Conservation (phyloP, 1,140 invertebrate genomes). For the Spodoptera litura region DNA sequence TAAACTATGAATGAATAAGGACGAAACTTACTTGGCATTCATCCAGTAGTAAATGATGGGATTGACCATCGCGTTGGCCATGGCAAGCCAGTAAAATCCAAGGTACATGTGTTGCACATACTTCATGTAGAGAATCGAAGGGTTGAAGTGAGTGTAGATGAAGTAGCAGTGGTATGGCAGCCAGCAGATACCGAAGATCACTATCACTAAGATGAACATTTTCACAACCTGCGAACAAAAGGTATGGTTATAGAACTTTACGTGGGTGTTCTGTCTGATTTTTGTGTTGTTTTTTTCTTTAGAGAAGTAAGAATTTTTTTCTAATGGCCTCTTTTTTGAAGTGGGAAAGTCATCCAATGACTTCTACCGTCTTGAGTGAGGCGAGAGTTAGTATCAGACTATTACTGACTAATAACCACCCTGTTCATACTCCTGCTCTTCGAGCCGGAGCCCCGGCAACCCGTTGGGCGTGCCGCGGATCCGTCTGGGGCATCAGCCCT, state of each 20-base stretch:
- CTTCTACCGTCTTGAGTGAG: too few species aligned
- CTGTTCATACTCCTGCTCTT: too few species aligned
- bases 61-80: constrained; percentile 97
- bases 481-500: too few species aligned
- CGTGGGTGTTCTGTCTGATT: too few species aligned
- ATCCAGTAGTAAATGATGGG: constrained; percentile 97
- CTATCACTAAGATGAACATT: constrained; percentile 94
- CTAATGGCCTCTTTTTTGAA: too few species aligned
- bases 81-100: constrained; percentile 96
- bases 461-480: too few species aligned
- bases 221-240: constrained; percentile 90
- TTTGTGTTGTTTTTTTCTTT: neutral
- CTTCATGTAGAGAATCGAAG: constrained; percentile 89
- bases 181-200: constrained; percentile 96
- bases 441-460: too few species aligned
- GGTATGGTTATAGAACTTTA: neutral
- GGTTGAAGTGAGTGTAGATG: constrained; percentile 93
- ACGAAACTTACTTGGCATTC: constrained; percentile 88
- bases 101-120: constrained; percentile 94
- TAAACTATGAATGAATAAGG: neutral
- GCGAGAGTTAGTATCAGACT: too few species aligned
- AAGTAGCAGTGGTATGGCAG: constrained; percentile 95
- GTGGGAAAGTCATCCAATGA: too few species aligned
- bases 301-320: too few species aligned
- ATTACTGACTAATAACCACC: too few species aligned